phyloP scores from a whole-genome alignment of 2,888 invertebrate species.

The Drosophila setosimentum region DNA sequence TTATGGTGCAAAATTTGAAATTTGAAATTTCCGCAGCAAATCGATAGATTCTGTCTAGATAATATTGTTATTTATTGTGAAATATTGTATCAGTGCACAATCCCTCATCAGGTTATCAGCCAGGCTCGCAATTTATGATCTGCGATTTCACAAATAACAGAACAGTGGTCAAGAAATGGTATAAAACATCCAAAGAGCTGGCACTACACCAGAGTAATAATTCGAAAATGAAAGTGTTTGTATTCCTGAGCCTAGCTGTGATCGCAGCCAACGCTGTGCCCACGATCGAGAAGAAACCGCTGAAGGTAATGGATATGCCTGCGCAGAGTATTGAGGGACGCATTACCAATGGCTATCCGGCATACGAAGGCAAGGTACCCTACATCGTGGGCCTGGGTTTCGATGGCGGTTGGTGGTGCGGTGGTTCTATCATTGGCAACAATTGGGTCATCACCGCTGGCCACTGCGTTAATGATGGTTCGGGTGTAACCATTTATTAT shows the following conservation, averaged over 20 bases:
- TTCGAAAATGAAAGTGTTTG: conserved; percentile 59
- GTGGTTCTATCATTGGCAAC: conserved; percentile 76
- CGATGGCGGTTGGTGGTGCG: conserved; percentile 72
- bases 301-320: conserved; percentile 43
- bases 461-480: conserved; percentile 68
- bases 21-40: too few species aligned
- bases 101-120: too few species aligned
- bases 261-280: conserved; percentile 53
- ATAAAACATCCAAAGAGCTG: conserved; percentile 1
- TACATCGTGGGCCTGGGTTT: conserved; percentile 76
- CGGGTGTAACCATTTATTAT: conserved; percentile 63
- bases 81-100: too few species aligned
- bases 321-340: conserved; percentile 60
- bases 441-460: conserved; percentile 77
- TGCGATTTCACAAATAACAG: conserved; percentile 7
- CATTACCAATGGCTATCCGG: conserved; percentile 76
- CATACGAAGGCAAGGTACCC: conserved; percentile 71
- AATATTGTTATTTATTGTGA: background rate
- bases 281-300: conserved; percentile 32
- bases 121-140: conserved; percentile 24
- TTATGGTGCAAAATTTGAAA: background rate
- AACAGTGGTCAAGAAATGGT: background rate
- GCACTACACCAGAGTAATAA: conserved; percentile 14
- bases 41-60: background rate
- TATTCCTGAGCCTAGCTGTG: conserved; percentile 58